phyloP scores from a whole-genome alignment of 2,797 vertebrate genomes.

The Esox lucius region DNA sequence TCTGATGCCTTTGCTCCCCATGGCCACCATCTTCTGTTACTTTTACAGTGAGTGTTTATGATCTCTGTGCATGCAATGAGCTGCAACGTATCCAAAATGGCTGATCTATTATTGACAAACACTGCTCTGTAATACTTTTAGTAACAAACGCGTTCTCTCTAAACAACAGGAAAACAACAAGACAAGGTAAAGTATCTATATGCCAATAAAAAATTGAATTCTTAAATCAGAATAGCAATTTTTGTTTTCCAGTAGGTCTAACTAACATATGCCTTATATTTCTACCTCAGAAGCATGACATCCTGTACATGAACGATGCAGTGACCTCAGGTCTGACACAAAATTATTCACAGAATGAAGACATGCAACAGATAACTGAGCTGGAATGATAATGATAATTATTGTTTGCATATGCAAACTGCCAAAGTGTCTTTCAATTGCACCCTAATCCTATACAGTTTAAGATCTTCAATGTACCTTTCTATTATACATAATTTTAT shows the following conservation, averaged over 20 bases:
- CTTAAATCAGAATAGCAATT: background rate
- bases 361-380: constrained; percentile 55
- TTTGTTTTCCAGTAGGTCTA: background rate
- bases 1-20: constrained; percentile 45
- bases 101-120: too few relatives aligned
- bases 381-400: constrained; percentile 9
- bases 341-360: constrained; percentile 66
- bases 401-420: background rate
- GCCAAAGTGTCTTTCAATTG: background rate
- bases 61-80: background rate
- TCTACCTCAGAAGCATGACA: background rate
- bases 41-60: constrained; percentile 45
- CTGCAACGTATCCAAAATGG: background rate
- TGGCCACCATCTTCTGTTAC: constrained; percentile 11
- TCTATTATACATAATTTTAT: constrained; percentile 57
- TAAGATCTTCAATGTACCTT: constrained; percentile 16
- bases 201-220: background rate
- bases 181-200: background rate
- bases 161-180: background rate
- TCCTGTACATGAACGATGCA: background rate
- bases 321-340: background rate
- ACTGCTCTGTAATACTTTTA: background rate
- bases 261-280: background rate
- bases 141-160: background rate
- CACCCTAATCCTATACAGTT: constrained; percentile 24